A percentile compares a stretch with the other conserved stretches of the same genome.
These are phyloP conservation scores for Staurois parvus DNA, from an alignment of 2,797 vertebrate species.

Conservation along the genomic window DNA sequence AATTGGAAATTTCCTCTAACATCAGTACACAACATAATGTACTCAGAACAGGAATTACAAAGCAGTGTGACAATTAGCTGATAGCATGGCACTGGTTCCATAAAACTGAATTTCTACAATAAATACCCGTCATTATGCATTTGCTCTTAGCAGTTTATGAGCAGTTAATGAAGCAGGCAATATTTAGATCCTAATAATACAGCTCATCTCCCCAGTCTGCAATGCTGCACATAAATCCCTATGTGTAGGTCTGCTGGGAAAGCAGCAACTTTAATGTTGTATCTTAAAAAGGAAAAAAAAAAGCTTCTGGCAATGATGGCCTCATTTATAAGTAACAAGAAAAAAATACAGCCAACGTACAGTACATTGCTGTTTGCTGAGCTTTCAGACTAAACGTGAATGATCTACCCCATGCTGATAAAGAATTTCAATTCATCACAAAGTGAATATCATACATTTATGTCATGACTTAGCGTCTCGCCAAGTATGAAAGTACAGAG, in stretches of 20 bases:
- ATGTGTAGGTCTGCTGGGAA: constrained; percentile 16
- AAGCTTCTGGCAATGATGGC: neutral
- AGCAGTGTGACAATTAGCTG: neutral
- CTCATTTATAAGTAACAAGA: constrained; percentile 27
- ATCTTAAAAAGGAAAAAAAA: neutral
- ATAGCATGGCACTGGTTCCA: too few species aligned
- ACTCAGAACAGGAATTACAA: neutral
- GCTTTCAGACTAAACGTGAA: constrained; percentile 18
- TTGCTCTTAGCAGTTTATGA: neutral
- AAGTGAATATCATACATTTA: neutral
- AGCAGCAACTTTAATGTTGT: neutral
- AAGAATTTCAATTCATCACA: constrained; percentile 2
- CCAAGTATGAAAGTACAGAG: neutral
- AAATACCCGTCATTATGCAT: neutral
- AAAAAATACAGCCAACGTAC: neutral
- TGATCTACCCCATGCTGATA: constrained; percentile 8
- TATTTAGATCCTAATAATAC: constrained; percentile 4
- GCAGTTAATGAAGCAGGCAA: neutral
- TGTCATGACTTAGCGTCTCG: neutral
- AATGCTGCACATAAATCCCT: constrained; percentile 23
- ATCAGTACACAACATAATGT: neutral
- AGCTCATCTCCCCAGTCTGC: neutral
- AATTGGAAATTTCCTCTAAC: too few species aligned
- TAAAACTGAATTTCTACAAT: too few species aligned
- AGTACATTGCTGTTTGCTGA: neutral